A percentile compares a stretch with the other conserved stretches of the same genome.
These are phyloP conservation scores for human DNA, from an alignment of 2,113 vertebrate genomes.

Conservation along the genomic window DNA sequence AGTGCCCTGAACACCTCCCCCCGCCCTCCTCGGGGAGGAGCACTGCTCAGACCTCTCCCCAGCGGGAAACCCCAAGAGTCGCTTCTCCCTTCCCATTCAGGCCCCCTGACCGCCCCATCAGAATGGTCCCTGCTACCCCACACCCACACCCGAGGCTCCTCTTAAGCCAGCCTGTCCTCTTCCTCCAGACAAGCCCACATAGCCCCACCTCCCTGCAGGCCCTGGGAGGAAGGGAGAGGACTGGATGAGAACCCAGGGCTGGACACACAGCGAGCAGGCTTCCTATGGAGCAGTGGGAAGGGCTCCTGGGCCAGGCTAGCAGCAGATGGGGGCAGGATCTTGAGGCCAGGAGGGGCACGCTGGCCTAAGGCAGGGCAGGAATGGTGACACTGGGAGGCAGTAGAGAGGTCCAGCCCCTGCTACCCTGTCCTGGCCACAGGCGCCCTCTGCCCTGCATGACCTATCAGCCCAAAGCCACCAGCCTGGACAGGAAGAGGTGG, in stretches of 20 bases:
- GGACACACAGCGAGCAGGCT: neutral
- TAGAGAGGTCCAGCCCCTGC: neutral
- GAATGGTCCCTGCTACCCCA: too few species aligned
- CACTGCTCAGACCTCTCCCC: neutral
- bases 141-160: rapidly evolving
- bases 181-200: neutral
- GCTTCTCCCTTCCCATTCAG: neutral
- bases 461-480: neutral
- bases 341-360: neutral
- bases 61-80: neutral
- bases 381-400: too few species aligned
- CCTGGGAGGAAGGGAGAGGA: neutral
- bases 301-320: neutral
- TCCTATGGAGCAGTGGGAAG: neutral
- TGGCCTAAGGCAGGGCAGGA: too few species aligned
- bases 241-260: neutral
- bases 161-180: neutral
- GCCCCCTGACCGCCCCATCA: neutral
- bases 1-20: neutral
- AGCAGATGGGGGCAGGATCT: too few species aligned
- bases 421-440: slow-evolving; percentile 57
- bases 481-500: slow-evolving; percentile 77
- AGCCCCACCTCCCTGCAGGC: neutral
- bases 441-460: slow-evolving; percentile 58
- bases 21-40: neutral